Percentiles rank a stretch among this genome's conserved stretches.
Evolutionary conservation across 2,888 invertebrate genomes (phyloP).

Genomic region (Chirona hameri): DNA sequence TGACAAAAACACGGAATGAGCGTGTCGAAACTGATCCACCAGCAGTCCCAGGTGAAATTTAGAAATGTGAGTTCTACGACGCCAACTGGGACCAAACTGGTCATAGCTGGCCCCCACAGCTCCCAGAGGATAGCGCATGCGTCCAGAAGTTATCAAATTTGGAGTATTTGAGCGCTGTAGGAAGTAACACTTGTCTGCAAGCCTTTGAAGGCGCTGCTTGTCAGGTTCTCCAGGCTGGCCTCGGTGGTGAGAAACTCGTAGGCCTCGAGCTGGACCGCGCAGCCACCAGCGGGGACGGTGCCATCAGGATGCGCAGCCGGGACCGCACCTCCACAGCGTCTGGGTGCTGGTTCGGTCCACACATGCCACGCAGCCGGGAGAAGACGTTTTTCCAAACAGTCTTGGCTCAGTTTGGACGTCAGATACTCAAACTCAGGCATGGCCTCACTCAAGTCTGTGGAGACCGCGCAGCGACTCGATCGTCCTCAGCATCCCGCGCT

Average conservation of each 20-base stretch:
- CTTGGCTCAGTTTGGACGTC: neutral
- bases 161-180: too few species aligned
- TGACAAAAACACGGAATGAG: neutral
- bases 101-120: too few species aligned
- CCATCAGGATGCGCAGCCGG: neutral
- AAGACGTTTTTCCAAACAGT: neutral
- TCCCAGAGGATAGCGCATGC: too few species aligned
- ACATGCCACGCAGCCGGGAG: neutral
- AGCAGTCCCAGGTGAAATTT: neutral
- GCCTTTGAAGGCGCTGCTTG: neutral
- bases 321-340: neutral
- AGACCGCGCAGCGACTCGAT: neutral
- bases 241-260: neutral
- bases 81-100: too few species aligned
- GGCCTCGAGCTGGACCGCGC: neutral
- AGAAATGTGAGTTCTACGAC: neutral
- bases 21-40: neutral
- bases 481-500: neutral
- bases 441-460: neutral
- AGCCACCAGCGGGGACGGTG: neutral
- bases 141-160: too few species aligned
- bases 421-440: neutral
- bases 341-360: neutral
- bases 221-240: neutral
- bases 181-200: neutral